Percentiles rank a stretch among this genome's conserved stretches.
These are phyloP conservation scores for Heliothis virescens DNA, from an alignment of 1,140 invertebrate genomes.

Conservation along the genomic window DNA sequence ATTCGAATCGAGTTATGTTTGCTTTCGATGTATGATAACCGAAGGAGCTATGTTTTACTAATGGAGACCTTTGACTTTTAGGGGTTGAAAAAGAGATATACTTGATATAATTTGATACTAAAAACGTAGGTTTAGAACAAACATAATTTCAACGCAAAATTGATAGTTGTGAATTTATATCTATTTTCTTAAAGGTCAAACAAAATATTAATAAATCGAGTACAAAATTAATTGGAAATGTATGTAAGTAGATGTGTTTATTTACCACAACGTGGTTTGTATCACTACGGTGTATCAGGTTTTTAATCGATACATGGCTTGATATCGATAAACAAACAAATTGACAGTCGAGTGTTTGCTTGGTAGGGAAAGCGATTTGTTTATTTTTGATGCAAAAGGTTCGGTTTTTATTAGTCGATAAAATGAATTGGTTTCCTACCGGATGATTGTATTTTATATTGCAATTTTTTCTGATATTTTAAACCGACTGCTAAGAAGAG, in stretches of 20 bases:
- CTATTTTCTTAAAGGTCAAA: no score
- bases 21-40: not conserved
- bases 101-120: no score
- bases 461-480: not conserved
- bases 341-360: slow-evolving; percentile 24
- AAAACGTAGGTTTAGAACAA: no score
- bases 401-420: not conserved
- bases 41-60: not conserved
- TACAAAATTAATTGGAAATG: not conserved
- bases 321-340: slow-evolving; percentile 27
- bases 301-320: not conserved
- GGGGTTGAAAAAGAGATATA: not conserved
- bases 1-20: not conserved
- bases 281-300: slow-evolving; percentile 8
- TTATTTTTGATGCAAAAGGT: slow-evolving; percentile 12
- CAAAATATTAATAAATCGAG: not conserved
- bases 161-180: no score
- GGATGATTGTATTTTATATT: not conserved
- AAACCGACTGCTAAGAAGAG: not conserved
- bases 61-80: not conserved
- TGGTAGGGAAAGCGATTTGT: not conserved
- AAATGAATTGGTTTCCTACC: not conserved
- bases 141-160: no score
- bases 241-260: slow-evolving; percentile 4
- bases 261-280: not conserved